Evolutionary conservation across 1,140 invertebrate genomes (phyloP).

Genomic region (Helicoverpa armigera): DNA sequence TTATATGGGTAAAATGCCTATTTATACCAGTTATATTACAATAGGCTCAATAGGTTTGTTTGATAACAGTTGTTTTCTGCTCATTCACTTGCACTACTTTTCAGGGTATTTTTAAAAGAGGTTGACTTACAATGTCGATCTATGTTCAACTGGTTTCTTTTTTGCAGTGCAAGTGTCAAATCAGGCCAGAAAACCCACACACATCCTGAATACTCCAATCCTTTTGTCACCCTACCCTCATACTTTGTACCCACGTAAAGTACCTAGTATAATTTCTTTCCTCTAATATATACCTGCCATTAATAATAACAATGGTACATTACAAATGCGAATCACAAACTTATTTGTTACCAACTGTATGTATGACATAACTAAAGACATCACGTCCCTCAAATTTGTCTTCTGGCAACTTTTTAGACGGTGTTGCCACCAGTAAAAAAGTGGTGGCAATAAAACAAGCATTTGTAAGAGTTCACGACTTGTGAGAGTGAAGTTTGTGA

Average conservation of each 20-base stretch:
- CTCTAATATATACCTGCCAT: background rate
- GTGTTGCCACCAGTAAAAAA: conserved; percentile 61
- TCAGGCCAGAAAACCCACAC: no score
- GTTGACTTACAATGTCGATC: no score
- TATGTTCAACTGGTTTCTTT: no score
- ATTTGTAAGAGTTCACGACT: conserved; percentile 64
- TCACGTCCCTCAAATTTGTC: conserved; percentile 69
- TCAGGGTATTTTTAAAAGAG: no score
- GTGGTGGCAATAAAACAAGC: conserved; percentile 63
- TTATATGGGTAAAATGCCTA: background rate
- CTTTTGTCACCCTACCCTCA: no score
- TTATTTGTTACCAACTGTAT: conserved; percentile 42
- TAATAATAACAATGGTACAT: conserved; percentile 22
- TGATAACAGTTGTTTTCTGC: no score
- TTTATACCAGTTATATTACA: no score
- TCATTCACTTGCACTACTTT: no score
- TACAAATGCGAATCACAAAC: conserved; percentile 30
- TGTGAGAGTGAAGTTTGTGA: conserved; percentile 59
- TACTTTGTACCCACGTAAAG: background rate
- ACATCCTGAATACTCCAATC: no score
- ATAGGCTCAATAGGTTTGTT: no score
- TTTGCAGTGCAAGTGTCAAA: no score
- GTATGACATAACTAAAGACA: conserved; percentile 58
- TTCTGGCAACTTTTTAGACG: conserved; percentile 60
- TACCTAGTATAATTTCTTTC: background rate